Evolutionary conservation across 1,140 invertebrate species (phyloP).

Genomic region (Portunus trituberculatus): DNA sequence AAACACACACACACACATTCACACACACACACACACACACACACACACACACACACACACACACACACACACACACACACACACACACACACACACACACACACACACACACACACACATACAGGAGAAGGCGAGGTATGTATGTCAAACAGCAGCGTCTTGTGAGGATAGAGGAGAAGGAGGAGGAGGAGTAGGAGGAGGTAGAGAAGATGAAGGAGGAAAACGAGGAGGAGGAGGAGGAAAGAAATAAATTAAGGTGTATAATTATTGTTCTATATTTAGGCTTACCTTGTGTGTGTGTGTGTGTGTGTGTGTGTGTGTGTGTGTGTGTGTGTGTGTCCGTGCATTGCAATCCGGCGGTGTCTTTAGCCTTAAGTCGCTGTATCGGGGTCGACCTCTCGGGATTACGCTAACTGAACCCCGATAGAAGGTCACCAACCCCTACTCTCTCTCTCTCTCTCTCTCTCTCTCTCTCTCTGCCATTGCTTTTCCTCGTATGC

Average conservation of each 20-base stretch:
- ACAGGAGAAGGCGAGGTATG: not conserved
- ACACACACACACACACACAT: too few species aligned
- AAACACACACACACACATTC: not conserved
- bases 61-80: not conserved
- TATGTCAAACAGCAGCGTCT: not conserved
- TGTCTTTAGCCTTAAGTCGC: not conserved
- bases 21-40: constrained; percentile 11
- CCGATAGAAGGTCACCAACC: not conserved
- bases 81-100: constrained; percentile 7
- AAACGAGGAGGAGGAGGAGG: not conserved
- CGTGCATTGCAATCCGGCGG: not conserved
- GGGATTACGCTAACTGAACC: not conserved
- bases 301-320: constrained; percentile 1
- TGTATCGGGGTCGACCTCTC: not conserved
- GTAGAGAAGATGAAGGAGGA: not conserved
- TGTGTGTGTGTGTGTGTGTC: not conserved
- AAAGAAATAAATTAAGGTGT: not conserved
- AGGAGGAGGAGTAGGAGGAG: not conserved
- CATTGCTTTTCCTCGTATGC: not conserved
- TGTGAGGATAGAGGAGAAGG: not conserved
- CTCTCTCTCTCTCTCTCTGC: not conserved
- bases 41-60: not conserved
- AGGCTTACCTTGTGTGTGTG: not conserved
- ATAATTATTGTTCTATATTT: not conserved
- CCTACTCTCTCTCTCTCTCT: not conserved